Base-by-base conservation (phyloP, 2,797 vertebrate species). In the Glossophaga mutica region DNA sequence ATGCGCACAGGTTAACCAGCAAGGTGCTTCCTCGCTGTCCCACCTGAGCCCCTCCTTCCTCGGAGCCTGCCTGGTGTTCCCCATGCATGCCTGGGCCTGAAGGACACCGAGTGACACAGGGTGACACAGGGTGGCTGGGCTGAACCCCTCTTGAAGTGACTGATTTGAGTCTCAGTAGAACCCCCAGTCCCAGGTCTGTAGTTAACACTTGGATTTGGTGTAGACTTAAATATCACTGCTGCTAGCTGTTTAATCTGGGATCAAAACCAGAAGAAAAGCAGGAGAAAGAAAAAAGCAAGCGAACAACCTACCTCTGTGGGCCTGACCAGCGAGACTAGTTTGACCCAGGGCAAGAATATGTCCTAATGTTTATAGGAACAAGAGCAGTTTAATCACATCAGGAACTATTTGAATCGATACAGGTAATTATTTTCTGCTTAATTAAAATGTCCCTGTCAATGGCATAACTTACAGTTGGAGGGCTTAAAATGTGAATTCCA, bases 381-480 rank as follows among this genome's bases (percentile, higher is more conserved):
- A 93, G 34, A 87, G 34, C 26, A 6, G 32, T 89, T 77, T 4
- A 19, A 21, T 46, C 81, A 90, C 68, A 37, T 82, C 78, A 79
- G 74, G 94, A 92, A 85, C 44, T 94, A 79, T 77, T 70, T 70
- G 22, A 92, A 94, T 94, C 79, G 22, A 68, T 62, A 82, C 37
- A 85, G 42, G 59, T 77, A 81, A 94, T 96, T 87, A 79, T 89
- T 94, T 95, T 96, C 44, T 26, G 62, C 91, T 95, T 95, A 85
- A 96, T 95, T 96, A 94, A 94, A 97, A 95, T 55, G 26, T 57
- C 46, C 48, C 73, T 32, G 4, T 90, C 85, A 94, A 22, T 67
- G 94, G n/a, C 82, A 26, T 46, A 88, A 86, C 74, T 94, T 74
- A 57, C 79, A 78, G 57, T 73, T 77, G 46, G 73, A 68, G 62